Base-by-base conservation (phyloP, 2,797 vertebrate species). In the Catharus ustulatus region DNA sequence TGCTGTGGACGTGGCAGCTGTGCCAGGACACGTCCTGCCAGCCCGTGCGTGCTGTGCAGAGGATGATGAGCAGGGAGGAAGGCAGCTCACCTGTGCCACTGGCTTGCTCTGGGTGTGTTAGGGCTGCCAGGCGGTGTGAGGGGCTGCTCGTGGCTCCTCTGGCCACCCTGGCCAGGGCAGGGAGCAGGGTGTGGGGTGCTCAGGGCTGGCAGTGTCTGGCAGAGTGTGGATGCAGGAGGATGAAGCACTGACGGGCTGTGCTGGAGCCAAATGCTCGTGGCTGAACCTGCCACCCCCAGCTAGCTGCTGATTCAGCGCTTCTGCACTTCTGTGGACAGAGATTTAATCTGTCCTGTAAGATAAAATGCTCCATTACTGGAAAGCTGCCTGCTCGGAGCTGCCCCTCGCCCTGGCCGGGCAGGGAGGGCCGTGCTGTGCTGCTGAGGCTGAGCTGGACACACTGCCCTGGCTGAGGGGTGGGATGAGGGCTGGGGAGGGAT, bases 251-350 rank as follows among this genome's bases (percentile, higher is more conserved):
- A 27, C 23, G 13, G 30, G 17, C 34, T 62, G 66, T 57, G 46
- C 54, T 15, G 73, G 34, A 63, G 77, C 73, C 88, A 73, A 92
- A 20, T 4, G 49, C 71, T 84, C 54, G 9, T 27, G 49, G 46
- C 90, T 54, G 93, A 71, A 36, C 68, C 30, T 30, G 30, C 68
- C 4, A 1, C 85, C 79, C 59, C 15, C 66, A 10, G 59, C 69
- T 48, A 5, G 64, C 43, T 91, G 96, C 97, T 95, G 91, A 96
- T 43, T 93, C 94, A 57, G 95, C 78, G 1, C 81, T 80, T 97
- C 27, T 45, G 46, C 0, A 1, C 59, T 18, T 11, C 81, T 24
- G 55, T 49, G 64, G 55, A 5, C 45, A 68, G 93, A 88, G 94
- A 62, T 55, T 79, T 61, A 45, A 61, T 72, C 64, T 51, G 78